A percentile compares a stretch with the other conserved stretches of the same genome.
Conservation (phyloP, 2,888 invertebrate genomes). For the Cantharis flavilabris region DNA sequence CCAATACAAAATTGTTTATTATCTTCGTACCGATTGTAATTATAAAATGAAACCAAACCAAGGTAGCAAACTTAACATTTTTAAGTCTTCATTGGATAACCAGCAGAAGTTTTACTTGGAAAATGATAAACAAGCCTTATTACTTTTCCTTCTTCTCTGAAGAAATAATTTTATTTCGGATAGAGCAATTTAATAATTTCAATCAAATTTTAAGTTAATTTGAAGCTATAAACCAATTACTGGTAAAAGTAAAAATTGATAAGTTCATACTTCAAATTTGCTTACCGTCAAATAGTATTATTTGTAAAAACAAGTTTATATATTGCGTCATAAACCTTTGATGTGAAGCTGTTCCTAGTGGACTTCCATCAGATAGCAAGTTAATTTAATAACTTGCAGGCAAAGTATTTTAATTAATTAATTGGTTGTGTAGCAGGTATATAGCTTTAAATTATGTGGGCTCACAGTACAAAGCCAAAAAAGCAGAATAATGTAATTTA, state of each 20-base stretch:
- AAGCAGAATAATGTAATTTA: conserved; percentile 14
- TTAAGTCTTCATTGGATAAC: not conserved
- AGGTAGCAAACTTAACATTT: not conserved
- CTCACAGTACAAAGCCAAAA: conserved; percentile 9
- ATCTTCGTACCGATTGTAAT: not conserved
- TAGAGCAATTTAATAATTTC: not conserved
- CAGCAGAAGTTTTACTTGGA: not conserved
- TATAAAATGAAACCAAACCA: not conserved
- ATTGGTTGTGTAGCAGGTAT: conserved; percentile 18
- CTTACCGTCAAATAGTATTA: not conserved
- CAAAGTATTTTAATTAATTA: conserved; percentile 28
- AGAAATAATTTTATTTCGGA: not conserved
- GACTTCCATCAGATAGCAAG: conserved; percentile 20
- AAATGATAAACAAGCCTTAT: not conserved
- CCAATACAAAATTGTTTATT: not conserved
- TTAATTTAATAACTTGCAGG: conserved; percentile 26
- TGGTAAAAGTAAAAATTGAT: not conserved
- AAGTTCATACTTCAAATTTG: not conserved
- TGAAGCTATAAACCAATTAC: not conserved
- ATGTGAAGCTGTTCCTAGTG: conserved; percentile 16
- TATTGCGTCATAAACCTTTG: conserved; percentile 10
- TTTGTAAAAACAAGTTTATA: conserved; percentile 1
- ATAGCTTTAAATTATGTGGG: conserved; percentile 16
- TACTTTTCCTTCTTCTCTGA: not conserved
- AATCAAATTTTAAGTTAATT: not conserved